Evolutionary conservation across 2,797 vertebrate species (phyloP).

Genomic region (Sebastes hubbsi): DNA sequence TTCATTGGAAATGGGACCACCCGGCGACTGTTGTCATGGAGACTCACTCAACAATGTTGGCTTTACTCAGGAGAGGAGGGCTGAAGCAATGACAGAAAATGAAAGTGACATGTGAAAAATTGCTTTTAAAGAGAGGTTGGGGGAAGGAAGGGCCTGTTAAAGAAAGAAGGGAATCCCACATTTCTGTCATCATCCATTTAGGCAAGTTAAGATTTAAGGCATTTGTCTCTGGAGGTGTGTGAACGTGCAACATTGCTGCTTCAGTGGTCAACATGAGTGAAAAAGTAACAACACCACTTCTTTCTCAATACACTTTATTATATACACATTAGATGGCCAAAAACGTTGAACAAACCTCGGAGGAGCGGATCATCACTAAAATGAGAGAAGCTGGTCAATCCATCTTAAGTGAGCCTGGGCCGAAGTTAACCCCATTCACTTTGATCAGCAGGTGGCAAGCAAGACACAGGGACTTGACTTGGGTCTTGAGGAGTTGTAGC

Average conservation of each 20-base stretch:
- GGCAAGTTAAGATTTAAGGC: background rate
- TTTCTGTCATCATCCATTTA: constrained; percentile 24
- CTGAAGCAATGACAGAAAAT: constrained; percentile 48
- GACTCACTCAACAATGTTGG: constrained; percentile 61
- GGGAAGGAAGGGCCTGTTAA: background rate
- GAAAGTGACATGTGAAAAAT: constrained; percentile 59
- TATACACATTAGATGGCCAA: background rate
- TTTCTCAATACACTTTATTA: background rate
- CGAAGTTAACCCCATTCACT: too few relatives aligned
- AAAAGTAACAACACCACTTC: background rate
- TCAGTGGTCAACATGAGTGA: background rate
- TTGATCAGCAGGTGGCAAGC: too few relatives aligned
- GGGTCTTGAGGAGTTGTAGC: too few relatives aligned
- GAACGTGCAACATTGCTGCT: background rate
- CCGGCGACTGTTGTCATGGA: constrained; percentile 65
- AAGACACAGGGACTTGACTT: too few relatives aligned
- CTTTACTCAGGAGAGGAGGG: constrained; percentile 18
- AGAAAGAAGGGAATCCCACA: constrained; percentile 12
- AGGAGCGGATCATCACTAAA: background rate
- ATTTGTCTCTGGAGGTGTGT: background rate
- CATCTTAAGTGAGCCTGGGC: background rate
- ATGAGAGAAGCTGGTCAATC: background rate
- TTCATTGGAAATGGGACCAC: constrained; percentile 51
- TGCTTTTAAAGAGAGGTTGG: constrained; percentile 6
- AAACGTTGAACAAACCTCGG: background rate